Percentiles rank a stretch among this genome's conserved stretches.
Conservation (phyloP, 2,797 vertebrate genomes). For the Lepus townsendii region DNA sequence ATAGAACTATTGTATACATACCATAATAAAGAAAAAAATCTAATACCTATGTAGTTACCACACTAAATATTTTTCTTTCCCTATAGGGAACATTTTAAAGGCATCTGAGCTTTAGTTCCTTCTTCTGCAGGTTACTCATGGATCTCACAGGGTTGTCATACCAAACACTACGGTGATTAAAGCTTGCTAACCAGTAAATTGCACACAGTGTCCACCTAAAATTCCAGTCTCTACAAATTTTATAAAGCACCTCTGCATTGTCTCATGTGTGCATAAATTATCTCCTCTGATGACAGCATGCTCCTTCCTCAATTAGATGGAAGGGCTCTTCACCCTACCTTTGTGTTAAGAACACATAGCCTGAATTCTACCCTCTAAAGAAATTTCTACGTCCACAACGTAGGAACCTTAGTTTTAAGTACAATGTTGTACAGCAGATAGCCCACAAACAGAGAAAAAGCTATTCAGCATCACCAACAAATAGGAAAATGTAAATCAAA, state of each 20-base stretch:
- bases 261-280: background rate
- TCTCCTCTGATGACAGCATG: background rate
- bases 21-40: background rate
- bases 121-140: background rate
- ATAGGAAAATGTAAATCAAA: background rate
- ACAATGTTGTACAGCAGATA: too few relatives aligned
- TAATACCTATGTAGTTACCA: background rate
- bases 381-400: background rate
- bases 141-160: background rate
- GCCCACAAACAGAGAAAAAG: background rate
- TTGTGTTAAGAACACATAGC: background rate
- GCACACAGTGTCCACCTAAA: background rate
- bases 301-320: background rate
- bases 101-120: background rate
- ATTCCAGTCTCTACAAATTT: too few relatives aligned
- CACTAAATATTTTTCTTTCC: background rate
- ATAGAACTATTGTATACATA: background rate
- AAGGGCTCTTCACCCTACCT: background rate
- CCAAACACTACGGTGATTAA: background rate
- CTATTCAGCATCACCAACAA: background rate
- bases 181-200: background rate
- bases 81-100: background rate
- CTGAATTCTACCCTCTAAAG: background rate
- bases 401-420: fast-evolving
- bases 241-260: too few relatives aligned